A percentile compares a stretch with the other conserved stretches of the same genome.
Evolutionary conservation across 2,888 invertebrate species (phyloP).

Genomic region (Glaucopsyche alexis): DNA sequence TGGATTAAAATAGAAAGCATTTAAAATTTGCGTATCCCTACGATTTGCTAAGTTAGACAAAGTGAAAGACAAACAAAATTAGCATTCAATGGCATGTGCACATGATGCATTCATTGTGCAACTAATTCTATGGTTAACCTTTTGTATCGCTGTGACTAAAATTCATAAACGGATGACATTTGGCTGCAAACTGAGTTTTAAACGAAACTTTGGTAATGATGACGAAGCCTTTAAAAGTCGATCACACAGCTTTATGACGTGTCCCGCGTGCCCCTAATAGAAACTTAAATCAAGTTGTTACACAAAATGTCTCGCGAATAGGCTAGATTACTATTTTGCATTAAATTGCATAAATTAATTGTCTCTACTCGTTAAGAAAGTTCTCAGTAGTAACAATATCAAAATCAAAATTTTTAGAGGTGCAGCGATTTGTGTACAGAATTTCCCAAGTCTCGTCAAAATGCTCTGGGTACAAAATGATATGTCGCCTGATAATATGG

Average conservation of each 20-base stretch:
- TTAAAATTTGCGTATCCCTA: not conserved
- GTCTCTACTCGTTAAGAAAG: too few species aligned
- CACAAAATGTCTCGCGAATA: not conserved
- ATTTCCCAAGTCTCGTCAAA: too few species aligned
- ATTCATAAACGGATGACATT: constrained; percentile 29
- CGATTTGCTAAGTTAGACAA: constrained; percentile 7
- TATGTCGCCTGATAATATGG: too few species aligned
- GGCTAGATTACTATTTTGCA: too few species aligned
- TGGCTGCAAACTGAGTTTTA: constrained; percentile 23
- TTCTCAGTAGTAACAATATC: too few species aligned
- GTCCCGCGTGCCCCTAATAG: not conserved
- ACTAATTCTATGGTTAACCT: constrained; percentile 31
- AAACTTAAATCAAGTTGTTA: not conserved
- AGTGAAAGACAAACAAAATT: constrained; percentile 38
- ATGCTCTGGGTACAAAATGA: too few species aligned
- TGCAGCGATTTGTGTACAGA: too few species aligned
- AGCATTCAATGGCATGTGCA: constrained; percentile 46
- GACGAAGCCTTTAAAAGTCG: not conserved
- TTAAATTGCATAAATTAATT: too few species aligned
- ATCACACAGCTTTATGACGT: not conserved
- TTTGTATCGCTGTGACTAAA: constrained; percentile 33
- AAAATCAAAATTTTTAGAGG: too few species aligned
- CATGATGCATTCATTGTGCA: constrained; percentile 41
- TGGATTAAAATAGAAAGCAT: not conserved
- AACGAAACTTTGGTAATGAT: not conserved